Evolutionary conservation across 1,140 invertebrate species (phyloP), one percentile per base, ranked within the genome.

Genomic region (Temnothorax longispinosus): DNA sequence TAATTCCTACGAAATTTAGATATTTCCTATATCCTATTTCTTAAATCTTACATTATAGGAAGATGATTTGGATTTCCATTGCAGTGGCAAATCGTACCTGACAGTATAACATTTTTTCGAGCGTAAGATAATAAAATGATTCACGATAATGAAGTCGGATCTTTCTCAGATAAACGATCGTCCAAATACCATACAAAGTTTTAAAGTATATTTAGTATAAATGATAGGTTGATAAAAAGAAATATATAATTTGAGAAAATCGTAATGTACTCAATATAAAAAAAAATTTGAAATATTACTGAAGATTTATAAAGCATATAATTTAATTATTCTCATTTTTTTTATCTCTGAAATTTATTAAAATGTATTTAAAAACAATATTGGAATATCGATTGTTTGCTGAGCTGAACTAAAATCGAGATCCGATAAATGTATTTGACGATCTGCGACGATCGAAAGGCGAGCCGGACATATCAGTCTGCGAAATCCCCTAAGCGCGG

Each of bases 401-500:
- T 58, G 3, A 15, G 21, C 8, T 27, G 56, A 21, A 77, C 2
- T 52, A 6, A 65, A n/a, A 18, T 65, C 21, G 18, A 15, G 27
- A 65, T 67, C 8, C 11, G 10, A 21, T 1, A 32, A 56, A 13
- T 8, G 0, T 8, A 10, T 35, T 38, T 13, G 56, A 50, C 38
- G 27, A 3, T 11, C 21, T 18, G 5, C 3, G 47, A 50, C 38
- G 67, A 65, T 64, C 74, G 75, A 38, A 58, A 76, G 27, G 41
- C 38, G 21, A 58, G 2, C 32, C 41, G 54, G 47, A 52, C 11
- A 50, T 64, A 75, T 10, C 65, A 38, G 32, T 89, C 44, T 35
- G 67, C 75, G 32, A 87, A 72, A 90, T 81, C 85, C 72, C 72
- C 52, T 69, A 58, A 85, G 80, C 78, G 75, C 76, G 88, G 50